A percentile compares a stretch with the other conserved stretches of the same genome.
Evolutionary conservation across 1,140 invertebrate species (phyloP).

Genomic region (Psilanteris sp.): DNA sequence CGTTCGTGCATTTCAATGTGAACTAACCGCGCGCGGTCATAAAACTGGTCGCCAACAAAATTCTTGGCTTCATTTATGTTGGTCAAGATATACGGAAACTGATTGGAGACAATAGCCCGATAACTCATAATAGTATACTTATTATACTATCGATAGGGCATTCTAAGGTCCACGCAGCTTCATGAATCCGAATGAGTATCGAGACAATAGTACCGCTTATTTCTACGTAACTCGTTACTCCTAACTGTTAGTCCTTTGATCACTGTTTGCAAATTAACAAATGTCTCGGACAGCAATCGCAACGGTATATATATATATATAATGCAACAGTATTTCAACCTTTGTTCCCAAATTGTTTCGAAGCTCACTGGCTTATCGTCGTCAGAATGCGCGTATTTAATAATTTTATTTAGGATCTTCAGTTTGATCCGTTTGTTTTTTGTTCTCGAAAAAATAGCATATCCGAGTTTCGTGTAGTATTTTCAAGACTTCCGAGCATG

Average conservation of each 20-base stretch:
- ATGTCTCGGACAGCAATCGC: conserved; percentile 27
- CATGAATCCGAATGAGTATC: conserved; percentile 66
- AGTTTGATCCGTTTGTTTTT: conserved; percentile 16
- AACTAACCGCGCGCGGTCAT: no score
- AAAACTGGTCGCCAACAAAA: no score
- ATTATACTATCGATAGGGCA: conserved; percentile 65
- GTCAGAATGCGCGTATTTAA: background rate
- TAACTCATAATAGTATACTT: conserved; percentile 67
- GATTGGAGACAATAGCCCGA: conserved; percentile 63
- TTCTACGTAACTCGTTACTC: conserved; percentile 36
- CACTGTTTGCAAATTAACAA: conserved; percentile 41
- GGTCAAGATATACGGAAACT: conserved; percentile 36
- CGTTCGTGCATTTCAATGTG: no score
- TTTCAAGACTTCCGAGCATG: conserved; percentile 47
- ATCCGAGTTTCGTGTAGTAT: conserved; percentile 30
- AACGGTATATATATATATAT: conserved; percentile 16
- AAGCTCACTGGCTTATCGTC: background rate
- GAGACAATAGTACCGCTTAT: conserved; percentile 61
- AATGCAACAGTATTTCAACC: conserved; percentile 29
- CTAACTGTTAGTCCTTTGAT: conserved; percentile 37
- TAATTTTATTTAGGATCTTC: conserved; percentile 6
- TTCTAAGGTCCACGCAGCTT: conserved; percentile 48
- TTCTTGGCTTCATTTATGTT: conserved; percentile 31
- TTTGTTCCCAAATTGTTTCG: background rate
- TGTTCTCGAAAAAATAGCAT: conserved; percentile 23